Evolutionary conservation across 2,888 invertebrate genomes (phyloP).

Genomic region (Rhopalosiphum nymphaeae): DNA sequence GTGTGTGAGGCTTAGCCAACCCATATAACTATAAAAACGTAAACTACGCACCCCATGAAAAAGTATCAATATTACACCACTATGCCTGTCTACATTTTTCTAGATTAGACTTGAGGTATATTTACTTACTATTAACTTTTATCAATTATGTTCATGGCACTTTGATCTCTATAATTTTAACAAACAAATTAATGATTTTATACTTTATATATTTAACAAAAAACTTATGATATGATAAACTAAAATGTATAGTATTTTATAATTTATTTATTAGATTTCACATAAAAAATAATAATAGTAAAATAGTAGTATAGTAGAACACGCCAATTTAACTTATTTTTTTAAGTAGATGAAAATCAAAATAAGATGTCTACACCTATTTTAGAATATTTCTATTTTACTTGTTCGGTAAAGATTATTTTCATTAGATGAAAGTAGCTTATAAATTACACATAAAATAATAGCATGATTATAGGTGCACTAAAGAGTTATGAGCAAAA

Average conservation of each 20-base stretch:
- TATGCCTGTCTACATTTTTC: not conserved
- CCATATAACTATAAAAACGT: not conserved
- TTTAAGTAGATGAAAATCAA: conserved; percentile 16
- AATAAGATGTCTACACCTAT: not conserved
- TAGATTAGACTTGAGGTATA: not conserved
- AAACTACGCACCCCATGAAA: not conserved
- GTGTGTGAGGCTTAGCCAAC: no score
- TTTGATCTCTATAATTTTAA: not conserved
- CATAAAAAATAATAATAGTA: conserved; percentile 14
- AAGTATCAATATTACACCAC: no score
- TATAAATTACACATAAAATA: not conserved
- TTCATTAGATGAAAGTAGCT: not conserved
- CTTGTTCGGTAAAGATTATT: not conserved
- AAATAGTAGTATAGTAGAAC: not conserved
- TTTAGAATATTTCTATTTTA: not conserved
- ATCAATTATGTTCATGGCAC: not conserved
- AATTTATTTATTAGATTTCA: conserved; percentile 1
- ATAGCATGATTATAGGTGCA: not conserved
- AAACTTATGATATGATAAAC: not conserved
- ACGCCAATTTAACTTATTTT: not conserved
- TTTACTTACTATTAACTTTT: not conserved
- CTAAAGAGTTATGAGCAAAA: not conserved
- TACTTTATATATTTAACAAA: not conserved
- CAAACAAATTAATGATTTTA: not conserved
- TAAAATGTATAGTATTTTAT: not conserved